These are phyloP conservation scores for Enteromius anoplus DNA, from an alignment of 2,797 vertebrate species.

Conservation along the genomic window DNA sequence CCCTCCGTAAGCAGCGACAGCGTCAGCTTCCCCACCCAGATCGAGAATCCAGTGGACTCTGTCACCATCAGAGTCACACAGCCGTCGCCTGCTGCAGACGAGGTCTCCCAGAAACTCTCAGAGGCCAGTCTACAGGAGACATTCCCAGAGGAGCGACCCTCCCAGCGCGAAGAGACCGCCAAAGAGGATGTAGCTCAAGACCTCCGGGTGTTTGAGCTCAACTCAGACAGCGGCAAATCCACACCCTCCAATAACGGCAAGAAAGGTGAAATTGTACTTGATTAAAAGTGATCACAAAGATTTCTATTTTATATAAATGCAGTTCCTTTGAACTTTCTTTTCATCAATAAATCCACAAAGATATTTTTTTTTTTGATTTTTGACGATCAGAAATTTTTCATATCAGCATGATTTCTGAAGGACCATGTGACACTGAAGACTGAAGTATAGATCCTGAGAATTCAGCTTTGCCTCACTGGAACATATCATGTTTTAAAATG, in stretches of 20 bases:
- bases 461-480: background rate
- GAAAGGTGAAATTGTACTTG: constrained; percentile 67
- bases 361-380: no score
- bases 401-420: background rate
- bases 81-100: constrained; percentile 26
- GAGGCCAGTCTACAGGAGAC: constrained; percentile 72
- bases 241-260: constrained; percentile 98
- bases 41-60: constrained; percentile 74
- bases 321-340: background rate
- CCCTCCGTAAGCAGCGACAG: constrained; percentile 92
- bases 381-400: background rate
- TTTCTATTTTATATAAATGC: background rate
- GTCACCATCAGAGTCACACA: constrained; percentile 4
- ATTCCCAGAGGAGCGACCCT: constrained; percentile 28
- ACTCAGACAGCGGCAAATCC: constrained; percentile 97
- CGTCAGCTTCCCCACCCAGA: constrained; percentile 88
- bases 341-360: background rate
- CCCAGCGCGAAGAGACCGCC: constrained; percentile 29
- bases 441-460: background rate
- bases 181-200: constrained; percentile 89
- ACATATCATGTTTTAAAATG: background rate
- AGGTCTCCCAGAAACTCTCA: constrained; percentile 75
- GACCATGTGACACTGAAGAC: background rate
- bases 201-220: constrained; percentile 94
- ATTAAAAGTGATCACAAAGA: background rate